Evolutionary conservation across 2,888 invertebrate genomes (phyloP).

Genomic region (Eupelmus urozonus): DNA sequence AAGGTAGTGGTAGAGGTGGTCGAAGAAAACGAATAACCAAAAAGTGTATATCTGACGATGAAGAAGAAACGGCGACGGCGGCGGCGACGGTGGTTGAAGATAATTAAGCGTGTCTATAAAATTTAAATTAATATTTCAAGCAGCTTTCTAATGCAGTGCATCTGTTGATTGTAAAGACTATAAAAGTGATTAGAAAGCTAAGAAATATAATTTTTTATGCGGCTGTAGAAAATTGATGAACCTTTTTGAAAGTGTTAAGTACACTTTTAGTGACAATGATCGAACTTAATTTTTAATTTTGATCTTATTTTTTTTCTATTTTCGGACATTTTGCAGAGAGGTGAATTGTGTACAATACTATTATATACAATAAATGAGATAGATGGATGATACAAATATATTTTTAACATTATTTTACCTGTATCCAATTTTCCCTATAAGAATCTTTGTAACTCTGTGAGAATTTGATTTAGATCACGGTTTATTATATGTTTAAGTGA

Average conservation of each 20-base stretch:
- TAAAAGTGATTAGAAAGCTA: conserved; percentile 38
- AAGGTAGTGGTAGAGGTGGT: conserved; percentile 78
- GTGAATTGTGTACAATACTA: conserved; percentile 58
- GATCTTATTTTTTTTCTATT: conserved; percentile 20
- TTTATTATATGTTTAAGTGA: conserved; percentile 13
- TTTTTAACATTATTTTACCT: conserved; percentile 52
- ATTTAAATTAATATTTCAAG: conserved; percentile 45
- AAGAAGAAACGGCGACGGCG: conserved; percentile 78
- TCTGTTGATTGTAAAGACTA: conserved; percentile 42
- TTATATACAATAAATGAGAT: conserved; percentile 57
- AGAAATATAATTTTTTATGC: conserved; percentile 43
- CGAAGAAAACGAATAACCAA: conserved; percentile 80
- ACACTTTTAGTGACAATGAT: conserved; percentile 52
- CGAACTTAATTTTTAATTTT: conserved; percentile 35
- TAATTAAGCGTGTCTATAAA: conserved; percentile 47
- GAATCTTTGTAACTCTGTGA: conserved; percentile 35
- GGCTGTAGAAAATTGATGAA: conserved; percentile 46
- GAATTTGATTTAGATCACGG: conserved; percentile 7
- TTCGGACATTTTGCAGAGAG: conserved; percentile 40
- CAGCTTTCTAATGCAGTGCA: conserved; percentile 54
- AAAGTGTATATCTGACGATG: conserved; percentile 83
- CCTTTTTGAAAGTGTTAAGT: conserved; percentile 50
- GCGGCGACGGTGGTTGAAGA: conserved; percentile 37
- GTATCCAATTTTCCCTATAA: conserved; percentile 31
- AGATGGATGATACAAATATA: conserved; percentile 53